phyloP scores from a whole-genome alignment of 2,888 invertebrate species.

The Caprella mutica region DNA sequence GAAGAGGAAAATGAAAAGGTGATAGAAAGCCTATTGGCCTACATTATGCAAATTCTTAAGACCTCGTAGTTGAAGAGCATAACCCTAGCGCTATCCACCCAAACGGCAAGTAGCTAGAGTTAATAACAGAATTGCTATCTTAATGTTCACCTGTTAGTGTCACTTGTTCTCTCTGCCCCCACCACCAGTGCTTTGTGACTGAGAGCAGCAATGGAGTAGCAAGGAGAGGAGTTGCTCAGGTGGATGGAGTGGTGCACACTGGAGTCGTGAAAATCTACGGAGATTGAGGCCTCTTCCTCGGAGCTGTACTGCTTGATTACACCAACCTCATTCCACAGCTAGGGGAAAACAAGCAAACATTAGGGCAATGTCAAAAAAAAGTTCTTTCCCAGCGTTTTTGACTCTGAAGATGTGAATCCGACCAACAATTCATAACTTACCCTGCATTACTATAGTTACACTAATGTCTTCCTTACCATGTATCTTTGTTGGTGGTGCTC shows the following conservation, averaged over 20 bases:
- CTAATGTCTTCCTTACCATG: constrained; percentile 43
- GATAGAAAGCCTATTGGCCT: too few species aligned
- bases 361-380: constrained; percentile 27
- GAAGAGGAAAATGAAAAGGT: too few species aligned
- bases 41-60: too few species aligned
- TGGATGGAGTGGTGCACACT: constrained; percentile 79
- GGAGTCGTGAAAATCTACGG: constrained; percentile 90
- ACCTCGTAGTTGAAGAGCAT: too few species aligned
- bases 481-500: constrained; percentile 66
- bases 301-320: constrained; percentile 67
- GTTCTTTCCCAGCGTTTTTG: constrained; percentile 7
- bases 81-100: too few species aligned
- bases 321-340: constrained; percentile 82
- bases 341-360: too few species aligned
- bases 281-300: constrained; percentile 68
- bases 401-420: constrained; percentile 1
- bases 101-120: too few species aligned
- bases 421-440: constrained; percentile 36
- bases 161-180: constrained; percentile 50
- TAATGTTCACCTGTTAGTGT: constrained; percentile 39
- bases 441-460: background rate
- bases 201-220: constrained; percentile 77
- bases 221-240: constrained; percentile 63
- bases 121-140: too few species aligned
- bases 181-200: constrained; percentile 67